A percentile compares a stretch with the other conserved stretches of the same genome.
Conservation (phyloP, 2,113 vertebrate genomes). For the Falco punctatus region DNA sequence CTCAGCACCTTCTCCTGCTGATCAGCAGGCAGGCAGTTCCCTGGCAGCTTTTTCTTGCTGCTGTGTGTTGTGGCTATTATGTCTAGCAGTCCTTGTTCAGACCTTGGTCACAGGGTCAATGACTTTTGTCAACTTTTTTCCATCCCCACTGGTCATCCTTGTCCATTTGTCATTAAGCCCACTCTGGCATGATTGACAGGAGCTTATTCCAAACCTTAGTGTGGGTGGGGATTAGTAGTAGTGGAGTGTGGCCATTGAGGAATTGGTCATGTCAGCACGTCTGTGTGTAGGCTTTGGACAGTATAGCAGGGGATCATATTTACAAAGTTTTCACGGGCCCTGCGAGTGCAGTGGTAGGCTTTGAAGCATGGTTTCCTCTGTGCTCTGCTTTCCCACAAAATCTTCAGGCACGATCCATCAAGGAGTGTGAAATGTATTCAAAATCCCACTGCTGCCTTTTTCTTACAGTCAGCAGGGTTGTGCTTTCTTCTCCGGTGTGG, state of each 20-base stretch:
- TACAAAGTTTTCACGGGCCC: background rate
- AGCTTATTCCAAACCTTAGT: background rate
- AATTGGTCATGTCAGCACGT: background rate
- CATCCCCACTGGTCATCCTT: background rate
- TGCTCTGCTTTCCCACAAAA: background rate
- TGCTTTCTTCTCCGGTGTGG: conserved; percentile 36
- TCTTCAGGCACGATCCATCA: conserved; percentile 30
- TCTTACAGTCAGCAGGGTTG: conserved; percentile 19
- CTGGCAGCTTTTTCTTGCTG: background rate
- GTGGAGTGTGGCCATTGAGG: background rate
- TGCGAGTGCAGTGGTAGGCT: background rate
- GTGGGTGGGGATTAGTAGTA: fast-evolving
- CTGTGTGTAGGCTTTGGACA: background rate
- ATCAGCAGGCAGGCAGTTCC: background rate
- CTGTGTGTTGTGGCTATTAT: background rate
- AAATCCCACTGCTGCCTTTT: conserved; percentile 48
- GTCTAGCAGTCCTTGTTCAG: background rate
- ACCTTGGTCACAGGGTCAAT: background rate
- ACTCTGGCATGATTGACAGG: background rate
- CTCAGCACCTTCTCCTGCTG: background rate
- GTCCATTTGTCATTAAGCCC: background rate
- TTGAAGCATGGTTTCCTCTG: conserved; percentile 10
- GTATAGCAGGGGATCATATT: background rate
- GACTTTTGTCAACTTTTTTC: background rate
- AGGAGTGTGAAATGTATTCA: conserved; percentile 44